Base-by-base conservation (phyloP, 2,888 invertebrate species). In the Protophormia terraenovae region DNA sequence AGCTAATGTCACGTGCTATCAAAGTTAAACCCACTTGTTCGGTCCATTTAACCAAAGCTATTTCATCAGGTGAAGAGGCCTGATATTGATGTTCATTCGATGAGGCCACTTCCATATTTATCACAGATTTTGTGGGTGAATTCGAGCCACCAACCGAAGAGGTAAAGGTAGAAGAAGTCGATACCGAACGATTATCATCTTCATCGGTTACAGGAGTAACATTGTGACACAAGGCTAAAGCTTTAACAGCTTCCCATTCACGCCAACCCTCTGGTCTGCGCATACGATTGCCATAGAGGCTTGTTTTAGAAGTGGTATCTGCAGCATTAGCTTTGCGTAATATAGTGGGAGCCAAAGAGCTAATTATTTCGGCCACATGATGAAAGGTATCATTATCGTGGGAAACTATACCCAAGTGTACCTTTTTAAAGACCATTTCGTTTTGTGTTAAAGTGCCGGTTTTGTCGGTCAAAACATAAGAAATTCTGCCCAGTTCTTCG, bases 401-500 rank as follows among this genome's bases (percentile, higher is more conserved):
- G 19, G 97, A 96, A 0, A 97, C 98, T 53, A 98, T 98, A 12
- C 98, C 99, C 47, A 99, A 93, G 92, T 99, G 99, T 32, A 99
- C 94, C 90, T 97, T 96, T 91, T 98, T 98, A 90, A 99, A 97
- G 0, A 98, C 97, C 99, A 99, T 99, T 90, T 98, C 98, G 92
- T 99, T 99, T 93, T 99, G 98, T 0, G 99, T 99, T 27, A 99
- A 93, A 0, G 99, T 99, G 16, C 99, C 99, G 0, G 99, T 99
- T 94, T 99, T 99, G 92, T 99, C 99, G 0, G 98, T 97, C 6
- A 99, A 93, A n/a, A 99, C 94, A 93, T 99, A 99, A 29, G 97
- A 97, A 88, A 99, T 97, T 81, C 99, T 94, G 0, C 99, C 99
- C 76, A 99, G 93, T 93, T 99, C 99, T 93, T 99, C 99, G 0